These are phyloP conservation scores for Electrona antarctica DNA, from an alignment of 2,113 vertebrate genomes.

Conservation along the genomic window DNA sequence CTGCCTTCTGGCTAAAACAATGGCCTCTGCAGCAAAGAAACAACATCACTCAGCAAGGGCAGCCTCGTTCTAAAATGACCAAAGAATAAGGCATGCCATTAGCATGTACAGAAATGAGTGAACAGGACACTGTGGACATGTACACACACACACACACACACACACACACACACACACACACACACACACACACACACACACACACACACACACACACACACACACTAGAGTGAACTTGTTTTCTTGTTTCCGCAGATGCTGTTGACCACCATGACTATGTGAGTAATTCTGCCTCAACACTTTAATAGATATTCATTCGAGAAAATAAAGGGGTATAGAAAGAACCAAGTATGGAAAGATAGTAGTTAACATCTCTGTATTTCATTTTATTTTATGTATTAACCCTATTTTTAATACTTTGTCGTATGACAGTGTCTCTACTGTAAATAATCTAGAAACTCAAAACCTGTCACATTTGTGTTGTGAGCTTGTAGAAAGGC, in stretches of 20 bases:
- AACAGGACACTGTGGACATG: not conserved
- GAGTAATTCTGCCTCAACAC: slow-evolving; percentile 39
- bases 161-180: not conserved
- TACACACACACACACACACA: not conserved
- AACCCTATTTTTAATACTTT: too few relatives aligned
- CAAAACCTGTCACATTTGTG: too few relatives aligned
- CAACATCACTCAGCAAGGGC: slow-evolving; percentile 37
- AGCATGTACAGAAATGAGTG: not conserved
- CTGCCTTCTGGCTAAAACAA: not conserved
- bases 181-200: not conserved
- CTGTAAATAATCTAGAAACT: too few relatives aligned
- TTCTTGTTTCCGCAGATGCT: slow-evolving; percentile 48
- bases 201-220: not conserved
- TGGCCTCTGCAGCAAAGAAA: slow-evolving; percentile 4
- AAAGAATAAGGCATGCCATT: slow-evolving; percentile 14
- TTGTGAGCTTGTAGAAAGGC: too few relatives aligned
- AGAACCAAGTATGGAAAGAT: too few relatives aligned
- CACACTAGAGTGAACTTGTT: slow-evolving; percentile 8
- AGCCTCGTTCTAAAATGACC: slow-evolving; percentile 6
- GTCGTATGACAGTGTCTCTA: too few relatives aligned
- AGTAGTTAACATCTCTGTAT: too few relatives aligned
- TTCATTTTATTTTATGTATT: too few relatives aligned
- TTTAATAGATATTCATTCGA: not conserved
- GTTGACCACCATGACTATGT: slow-evolving; percentile 60
- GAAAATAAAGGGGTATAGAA: too few relatives aligned